Evolutionary conservation across 2,797 vertebrate species (phyloP).

Genomic region (Sparus aurata): DNA sequence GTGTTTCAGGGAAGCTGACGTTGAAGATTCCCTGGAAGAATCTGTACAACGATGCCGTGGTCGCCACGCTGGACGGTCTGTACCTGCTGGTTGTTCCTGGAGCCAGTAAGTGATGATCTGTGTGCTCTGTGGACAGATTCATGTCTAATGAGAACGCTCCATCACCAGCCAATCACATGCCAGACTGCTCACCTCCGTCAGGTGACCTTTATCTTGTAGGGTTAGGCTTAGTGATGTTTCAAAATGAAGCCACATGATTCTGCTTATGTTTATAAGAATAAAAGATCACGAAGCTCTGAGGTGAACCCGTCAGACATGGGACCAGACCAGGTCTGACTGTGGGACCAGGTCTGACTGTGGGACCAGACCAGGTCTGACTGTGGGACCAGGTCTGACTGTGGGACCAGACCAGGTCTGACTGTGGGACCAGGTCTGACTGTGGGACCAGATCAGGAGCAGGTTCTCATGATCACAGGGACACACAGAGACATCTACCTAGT

Average conservation of each 20-base stretch:
- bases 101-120: conserved; percentile 88
- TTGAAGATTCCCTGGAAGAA: conserved; percentile 99
- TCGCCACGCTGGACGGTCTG: conserved; percentile 94
- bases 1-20: conserved; percentile 91
- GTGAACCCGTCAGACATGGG: too few species aligned
- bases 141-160: neutral
- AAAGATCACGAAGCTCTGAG: too few species aligned
- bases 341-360: too few species aligned
- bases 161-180: neutral
- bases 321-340: too few species aligned
- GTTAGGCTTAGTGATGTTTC: neutral
- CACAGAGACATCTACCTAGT: too few species aligned
- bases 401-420: too few species aligned
- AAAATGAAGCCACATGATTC: neutral
- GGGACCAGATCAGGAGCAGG: too few species aligned
- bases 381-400: too few species aligned
- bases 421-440: too few species aligned
- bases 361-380: too few species aligned
- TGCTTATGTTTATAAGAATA: neutral
- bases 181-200: neutral
- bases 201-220: neutral
- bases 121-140: neutral
- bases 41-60: conserved; percentile 95
- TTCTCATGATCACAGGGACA: too few species aligned
- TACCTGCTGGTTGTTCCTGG: conserved; percentile 95